Conservation (phyloP, 1,140 invertebrate genomes). For the Drosophila bipectinata region DNA sequence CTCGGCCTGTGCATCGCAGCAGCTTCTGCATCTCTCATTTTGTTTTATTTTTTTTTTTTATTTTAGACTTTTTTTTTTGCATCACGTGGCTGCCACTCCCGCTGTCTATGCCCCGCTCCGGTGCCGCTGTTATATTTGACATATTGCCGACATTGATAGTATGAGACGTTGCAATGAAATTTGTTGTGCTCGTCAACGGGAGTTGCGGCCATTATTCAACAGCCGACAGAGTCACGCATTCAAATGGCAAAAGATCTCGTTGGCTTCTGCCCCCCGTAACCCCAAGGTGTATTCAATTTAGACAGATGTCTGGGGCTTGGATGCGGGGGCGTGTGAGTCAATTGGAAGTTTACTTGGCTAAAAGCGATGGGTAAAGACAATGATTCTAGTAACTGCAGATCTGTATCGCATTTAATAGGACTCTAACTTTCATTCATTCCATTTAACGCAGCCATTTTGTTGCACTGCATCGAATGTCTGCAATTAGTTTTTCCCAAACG, state of each 20-base stretch:
- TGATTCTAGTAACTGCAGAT: neutral
- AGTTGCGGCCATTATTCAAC: constrained; percentile 63
- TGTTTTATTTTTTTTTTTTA: constrained; percentile 43
- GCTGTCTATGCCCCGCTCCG: constrained; percentile 16
- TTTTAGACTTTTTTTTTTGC: constrained; percentile 36
- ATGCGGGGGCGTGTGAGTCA: constrained; percentile 10
- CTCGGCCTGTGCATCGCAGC: constrained; percentile 34
- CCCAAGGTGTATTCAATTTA: constrained; percentile 17
- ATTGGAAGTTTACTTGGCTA: neutral
- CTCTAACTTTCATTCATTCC: constrained; percentile 1
- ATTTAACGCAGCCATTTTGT: constrained; percentile 35
- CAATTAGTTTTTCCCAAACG: constrained; percentile 59
- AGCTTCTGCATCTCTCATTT: constrained; percentile 46
- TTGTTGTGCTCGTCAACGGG: constrained; percentile 77
- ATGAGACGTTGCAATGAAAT: constrained; percentile 77
- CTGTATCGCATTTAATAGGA: neutral
- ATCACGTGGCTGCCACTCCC: constrained; percentile 63
- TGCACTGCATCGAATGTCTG: constrained; percentile 35
- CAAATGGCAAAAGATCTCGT: constrained; percentile 24
- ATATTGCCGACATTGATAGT: constrained; percentile 79
- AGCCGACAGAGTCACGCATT: constrained; percentile 39
- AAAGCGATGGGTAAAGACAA: neutral
- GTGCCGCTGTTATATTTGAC: constrained; percentile 71
- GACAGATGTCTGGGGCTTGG: constrained; percentile 6
- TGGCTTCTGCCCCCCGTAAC: neutral